Conservation (phyloP, 2,797 vertebrate genomes). For the Epinephelus malabaricus region DNA sequence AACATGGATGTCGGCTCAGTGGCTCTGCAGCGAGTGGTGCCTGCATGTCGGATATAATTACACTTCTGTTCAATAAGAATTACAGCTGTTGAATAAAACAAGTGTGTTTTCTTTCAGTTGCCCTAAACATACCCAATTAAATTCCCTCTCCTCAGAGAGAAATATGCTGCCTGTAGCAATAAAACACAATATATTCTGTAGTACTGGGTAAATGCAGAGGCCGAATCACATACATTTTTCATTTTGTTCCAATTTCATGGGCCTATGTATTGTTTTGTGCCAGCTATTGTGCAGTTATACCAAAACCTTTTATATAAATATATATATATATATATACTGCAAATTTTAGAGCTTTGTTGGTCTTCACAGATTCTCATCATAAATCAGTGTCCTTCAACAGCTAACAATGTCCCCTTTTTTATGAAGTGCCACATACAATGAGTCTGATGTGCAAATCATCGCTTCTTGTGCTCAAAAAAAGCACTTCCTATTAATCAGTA, state of each 20-base stretch:
- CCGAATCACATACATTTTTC: background rate
- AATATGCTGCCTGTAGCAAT: background rate
- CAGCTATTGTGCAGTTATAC: background rate
- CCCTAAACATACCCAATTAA: conserved; percentile 26
- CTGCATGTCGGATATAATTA: conserved; percentile 57
- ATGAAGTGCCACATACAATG: conserved; percentile 21
- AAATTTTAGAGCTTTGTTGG: background rate
- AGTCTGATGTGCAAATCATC: conserved; percentile 57
- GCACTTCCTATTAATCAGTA: conserved; percentile 34
- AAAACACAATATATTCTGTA: conserved; percentile 26
- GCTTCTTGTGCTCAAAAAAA: conserved; percentile 26
- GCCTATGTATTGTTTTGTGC: background rate
- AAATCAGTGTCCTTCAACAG: conserved; percentile 15
- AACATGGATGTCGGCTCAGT: conserved; percentile 41
- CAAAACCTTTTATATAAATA: background rate
- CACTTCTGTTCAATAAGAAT: conserved; percentile 39
- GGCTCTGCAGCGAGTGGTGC: conserved; percentile 37
- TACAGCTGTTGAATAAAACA: conserved; percentile 53
- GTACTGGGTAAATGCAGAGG: background rate
- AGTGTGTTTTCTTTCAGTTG: conserved; percentile 1
- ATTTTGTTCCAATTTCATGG: background rate
- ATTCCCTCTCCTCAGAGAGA: conserved; percentile 23
- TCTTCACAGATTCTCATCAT: conserved; percentile 8
- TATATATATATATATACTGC: background rate
- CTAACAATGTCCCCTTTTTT: conserved; percentile 1